Percentiles rank a stretch among this genome's conserved stretches.
Evolutionary conservation across 2,113 vertebrate species (phyloP).

Genomic region (Cepphus grylle): DNA sequence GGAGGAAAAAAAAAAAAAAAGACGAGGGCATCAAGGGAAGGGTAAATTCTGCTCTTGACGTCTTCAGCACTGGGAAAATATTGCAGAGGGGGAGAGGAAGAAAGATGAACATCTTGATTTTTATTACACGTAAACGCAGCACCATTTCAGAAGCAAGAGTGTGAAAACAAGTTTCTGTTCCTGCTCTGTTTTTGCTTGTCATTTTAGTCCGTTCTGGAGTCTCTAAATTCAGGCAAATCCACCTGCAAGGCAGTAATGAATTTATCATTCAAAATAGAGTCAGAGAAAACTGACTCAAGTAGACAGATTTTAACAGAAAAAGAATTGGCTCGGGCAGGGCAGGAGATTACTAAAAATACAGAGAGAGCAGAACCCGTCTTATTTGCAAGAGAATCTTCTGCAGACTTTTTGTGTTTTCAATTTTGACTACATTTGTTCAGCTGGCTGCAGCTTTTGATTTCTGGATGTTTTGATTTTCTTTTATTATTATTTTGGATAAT

Average conservation of each 20-base stretch:
- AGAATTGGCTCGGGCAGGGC: background rate
- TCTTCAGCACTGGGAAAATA: conserved; percentile 31
- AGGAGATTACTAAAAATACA: conserved; percentile 16
- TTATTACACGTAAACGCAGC: background rate
- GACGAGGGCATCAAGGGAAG: conserved; percentile 53
- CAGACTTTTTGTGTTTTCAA: conserved; percentile 25
- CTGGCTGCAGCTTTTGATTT: conserved; percentile 41
- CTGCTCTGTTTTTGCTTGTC: background rate
- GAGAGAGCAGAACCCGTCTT: background rate
- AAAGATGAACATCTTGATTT: conserved; percentile 59
- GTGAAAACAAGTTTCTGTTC: background rate
- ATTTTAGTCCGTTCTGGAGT: background rate
- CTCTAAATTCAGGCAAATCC: background rate
- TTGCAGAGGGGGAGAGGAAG: background rate
- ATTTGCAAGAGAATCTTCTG: conserved; percentile 7
- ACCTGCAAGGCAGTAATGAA: conserved; percentile 21
- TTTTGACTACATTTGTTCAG: conserved; percentile 47
- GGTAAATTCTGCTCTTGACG: conserved; percentile 59
- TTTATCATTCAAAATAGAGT: background rate
- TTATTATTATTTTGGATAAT: conserved; percentile 44
- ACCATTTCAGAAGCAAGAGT: background rate
- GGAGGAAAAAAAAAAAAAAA: background rate
- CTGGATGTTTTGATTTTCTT: conserved; percentile 46
- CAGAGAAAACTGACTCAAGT: background rate
- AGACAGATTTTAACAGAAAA: background rate